Conservation (phyloP, 1,140 invertebrate genomes). For the Saccostrea glomerata region DNA sequence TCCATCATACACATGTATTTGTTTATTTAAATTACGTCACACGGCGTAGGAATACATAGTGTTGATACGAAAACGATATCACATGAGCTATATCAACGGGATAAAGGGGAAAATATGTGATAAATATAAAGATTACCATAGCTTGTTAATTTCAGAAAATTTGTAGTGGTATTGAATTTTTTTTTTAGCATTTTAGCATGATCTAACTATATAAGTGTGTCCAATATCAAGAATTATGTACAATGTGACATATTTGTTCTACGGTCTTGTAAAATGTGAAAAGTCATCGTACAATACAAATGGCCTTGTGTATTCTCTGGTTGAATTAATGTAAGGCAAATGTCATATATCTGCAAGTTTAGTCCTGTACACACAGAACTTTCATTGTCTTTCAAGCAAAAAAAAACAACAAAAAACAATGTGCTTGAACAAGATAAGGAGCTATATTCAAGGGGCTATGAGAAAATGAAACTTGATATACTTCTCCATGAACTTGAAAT, state of each 20-base stretch:
- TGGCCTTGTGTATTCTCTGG: neutral
- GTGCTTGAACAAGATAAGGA: neutral
- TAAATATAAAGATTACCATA: no score
- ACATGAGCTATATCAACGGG: no score
- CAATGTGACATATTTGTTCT: neutral
- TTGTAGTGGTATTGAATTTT: no score
- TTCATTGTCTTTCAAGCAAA: neutral
- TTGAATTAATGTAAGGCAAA: neutral
- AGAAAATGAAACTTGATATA: slow-evolving; percentile 5
- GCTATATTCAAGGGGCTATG: neutral
- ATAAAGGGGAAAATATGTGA: no score
- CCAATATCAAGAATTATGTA: no score
- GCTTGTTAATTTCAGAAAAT: no score
- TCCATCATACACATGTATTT: no score
- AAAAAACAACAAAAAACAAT: neutral
- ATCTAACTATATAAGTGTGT: no score
- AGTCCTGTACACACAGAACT: neutral
- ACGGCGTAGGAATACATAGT: no score
- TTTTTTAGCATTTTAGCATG: no score
- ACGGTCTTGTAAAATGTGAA: neutral
- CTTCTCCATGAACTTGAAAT: slow-evolving; percentile 12
- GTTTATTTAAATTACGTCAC: no score
- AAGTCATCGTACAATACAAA: neutral
- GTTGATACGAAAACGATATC: no score
- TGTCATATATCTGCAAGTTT: neutral